Base-by-base conservation (phyloP, 2,888 invertebrate species). In the Drosophila quasianomalipes region DNA sequence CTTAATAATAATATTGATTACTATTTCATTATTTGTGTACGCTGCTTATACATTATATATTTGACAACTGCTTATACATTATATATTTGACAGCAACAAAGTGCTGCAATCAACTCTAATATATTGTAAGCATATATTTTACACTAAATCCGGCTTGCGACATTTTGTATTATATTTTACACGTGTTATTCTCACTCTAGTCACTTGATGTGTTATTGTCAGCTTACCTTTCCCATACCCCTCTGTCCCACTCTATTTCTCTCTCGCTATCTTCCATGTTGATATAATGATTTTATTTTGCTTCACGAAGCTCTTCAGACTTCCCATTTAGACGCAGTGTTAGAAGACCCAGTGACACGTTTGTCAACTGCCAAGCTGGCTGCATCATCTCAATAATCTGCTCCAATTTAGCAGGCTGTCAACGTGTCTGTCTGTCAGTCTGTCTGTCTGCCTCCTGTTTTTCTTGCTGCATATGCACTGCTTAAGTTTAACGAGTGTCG, bases 291-390 rank as follows among this genome's bases (percentile, higher is more conserved):
- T 44, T 30, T 57, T 30, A 9, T 49, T 22, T 22, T 47, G n/a
- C 3, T 12, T 9, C 14, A 14, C 7, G 16, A 12, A 5, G 4
- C 47, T 30, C n/a, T 28, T 16, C 14, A 14, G n/a, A 19, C 7
- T 31, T 28, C 6, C 30, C 37, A 12, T 52, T 69, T 69, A 30
- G 41, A 28, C 33, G 39, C 39, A 30, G 41, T 68, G 16, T 35
- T 33, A 47, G 37, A 26, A 67, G 75, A 72, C 82, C 74, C 66
- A 82, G 47, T 82, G 82, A 79, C 81, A 82, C 68, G 57, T 28
- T 82, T 82, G 66, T 79, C 75, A 73, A 61, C 72, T 51, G 68
- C 61, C 67, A 70, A 63, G 52, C 62, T 68, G 47, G 49, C 73
- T 67, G 66, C 76, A 61, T 35, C 64, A 70, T 44, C 67, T 70